A percentile compares a stretch with the other conserved stretches of the same genome.
Conservation (phyloP, 2,113 vertebrate genomes). For the Ondatra zibethicus region DNA sequence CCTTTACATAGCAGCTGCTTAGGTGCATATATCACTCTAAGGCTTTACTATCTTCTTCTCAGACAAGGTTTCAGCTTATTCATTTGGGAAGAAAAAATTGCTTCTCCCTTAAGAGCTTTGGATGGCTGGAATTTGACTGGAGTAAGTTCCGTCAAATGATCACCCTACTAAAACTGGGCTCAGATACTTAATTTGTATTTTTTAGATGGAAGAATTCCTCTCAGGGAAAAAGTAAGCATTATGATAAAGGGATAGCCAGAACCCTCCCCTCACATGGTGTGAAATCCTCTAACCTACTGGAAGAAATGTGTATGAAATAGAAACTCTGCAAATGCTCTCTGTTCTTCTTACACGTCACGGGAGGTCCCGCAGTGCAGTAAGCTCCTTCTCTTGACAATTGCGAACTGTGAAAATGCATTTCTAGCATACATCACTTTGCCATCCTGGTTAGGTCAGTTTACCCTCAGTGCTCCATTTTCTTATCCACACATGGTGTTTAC, state of each 20-base stretch:
- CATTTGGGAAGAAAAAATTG: background rate
- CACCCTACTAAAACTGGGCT: background rate
- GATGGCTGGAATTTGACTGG: background rate
- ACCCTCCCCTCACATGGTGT: background rate
- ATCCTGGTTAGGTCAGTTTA: background rate
- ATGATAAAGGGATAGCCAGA: background rate
- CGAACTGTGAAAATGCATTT: background rate
- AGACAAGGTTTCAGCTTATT: background rate
- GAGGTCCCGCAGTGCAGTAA: accelerated
- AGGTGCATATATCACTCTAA: background rate
- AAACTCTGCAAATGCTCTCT: background rate
- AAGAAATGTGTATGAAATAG: background rate
- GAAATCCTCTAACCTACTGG: background rate
- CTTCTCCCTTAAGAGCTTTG: background rate
- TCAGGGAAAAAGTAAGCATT: background rate
- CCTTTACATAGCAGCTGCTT: background rate
- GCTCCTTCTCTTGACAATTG: background rate
- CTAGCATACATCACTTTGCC: background rate
- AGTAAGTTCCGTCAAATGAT: background rate
- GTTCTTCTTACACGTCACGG: background rate
- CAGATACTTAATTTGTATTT: background rate
- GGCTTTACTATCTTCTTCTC: background rate
- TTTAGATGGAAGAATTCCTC: background rate
- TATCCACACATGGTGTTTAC: too few relatives aligned
- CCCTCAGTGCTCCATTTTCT: background rate